Evolutionary conservation across 2,797 vertebrate species (phyloP), one percentile per base, ranked within the genome.

Genomic region (Amniataba percoides): DNA sequence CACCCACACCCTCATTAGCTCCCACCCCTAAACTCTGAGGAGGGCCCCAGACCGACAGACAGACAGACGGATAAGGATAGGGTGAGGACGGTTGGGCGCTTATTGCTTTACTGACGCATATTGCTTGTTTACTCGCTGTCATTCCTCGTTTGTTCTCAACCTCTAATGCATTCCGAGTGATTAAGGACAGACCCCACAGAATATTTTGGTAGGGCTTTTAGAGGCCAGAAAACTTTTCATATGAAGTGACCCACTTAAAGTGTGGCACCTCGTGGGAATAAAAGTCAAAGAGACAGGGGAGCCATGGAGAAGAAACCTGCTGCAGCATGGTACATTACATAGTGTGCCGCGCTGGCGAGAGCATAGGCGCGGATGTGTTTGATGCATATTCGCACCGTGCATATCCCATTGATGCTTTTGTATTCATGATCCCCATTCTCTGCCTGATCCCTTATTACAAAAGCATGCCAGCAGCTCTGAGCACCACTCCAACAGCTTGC

Each of bases 71-170:
- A 79, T 70, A 58, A 61, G 53, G 76, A 68, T 16, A 49, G 80
- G 61, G 63, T 5, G 66, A 79, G 60, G 71, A 76, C 10, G 42
- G 62, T n/a, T 52, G 74, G 78, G 49, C 34, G 34, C 78, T 94
- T 94, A 95, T 94, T 95, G 94, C 94, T 95, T 91, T 89, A 78
- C 86, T 77, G 80, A 87, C 59, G 55, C 80, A 80, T 94, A 94
- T 94, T 92, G 93, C 92, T 94, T 92, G 89, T 90, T 91, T 90
- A 86, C 79, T 81, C 7, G 49, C 88, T 85, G 88, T 88, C 78
- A 67, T 76, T 87, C 61, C 82, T 70, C n/a, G 46, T 86, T 85
- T 82, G 75, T 79, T 87, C 72, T 77, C 71, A 57, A 49, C 76
- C 64, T 77, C 77, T 85, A 84, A 91, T 86, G 77, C 78, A 68